A percentile compares a stretch with the other conserved stretches of the same genome.
Evolutionary conservation across 2,113 vertebrate species (phyloP).

Genomic region (Myotis brandtii): DNA sequence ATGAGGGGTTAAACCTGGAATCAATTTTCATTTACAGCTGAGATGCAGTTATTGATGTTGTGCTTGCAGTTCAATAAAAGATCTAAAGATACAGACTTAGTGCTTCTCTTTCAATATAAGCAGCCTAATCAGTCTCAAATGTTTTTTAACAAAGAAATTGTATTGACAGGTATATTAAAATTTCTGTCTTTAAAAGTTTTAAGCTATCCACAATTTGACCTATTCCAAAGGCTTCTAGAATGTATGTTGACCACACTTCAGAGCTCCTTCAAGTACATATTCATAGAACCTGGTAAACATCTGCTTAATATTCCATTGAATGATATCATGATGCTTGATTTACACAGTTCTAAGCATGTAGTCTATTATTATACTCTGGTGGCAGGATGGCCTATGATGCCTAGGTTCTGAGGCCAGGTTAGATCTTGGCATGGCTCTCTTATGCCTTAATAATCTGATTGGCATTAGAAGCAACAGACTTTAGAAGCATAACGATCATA

Average conservation of each 20-base stretch:
- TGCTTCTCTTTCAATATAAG: conserved; percentile 85
- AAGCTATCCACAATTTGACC: conserved; percentile 81
- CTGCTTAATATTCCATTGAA: conserved; percentile 74
- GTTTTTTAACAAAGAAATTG: conserved; percentile 86
- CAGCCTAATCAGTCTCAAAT: conserved; percentile 87
- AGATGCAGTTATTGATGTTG: conserved; percentile 88
- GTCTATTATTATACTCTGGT: not conserved
- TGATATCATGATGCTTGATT: conserved; percentile 46
- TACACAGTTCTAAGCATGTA: conserved; percentile 22
- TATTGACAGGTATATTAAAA: conserved; percentile 88
- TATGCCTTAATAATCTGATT: not conserved
- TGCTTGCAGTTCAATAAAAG: conserved; percentile 86
- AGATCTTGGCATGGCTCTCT: not conserved
- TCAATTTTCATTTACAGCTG: conserved; percentile 90
- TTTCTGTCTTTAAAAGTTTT: conserved; percentile 86
- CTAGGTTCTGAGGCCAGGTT: not conserved
- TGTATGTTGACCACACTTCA: conserved; percentile 71
- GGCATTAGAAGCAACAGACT: not conserved
- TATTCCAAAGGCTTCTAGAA: conserved; percentile 81
- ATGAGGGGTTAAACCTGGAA: conserved; percentile 85
- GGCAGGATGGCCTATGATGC: not conserved
- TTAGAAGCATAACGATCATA: not conserved
- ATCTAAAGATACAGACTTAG: conserved; percentile 85
- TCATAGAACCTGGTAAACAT: conserved; percentile 75
- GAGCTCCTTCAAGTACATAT: conserved; percentile 73